phyloP scores from a whole-genome alignment of 2,797 vertebrate species.

The Uromys caudimaculatus region DNA sequence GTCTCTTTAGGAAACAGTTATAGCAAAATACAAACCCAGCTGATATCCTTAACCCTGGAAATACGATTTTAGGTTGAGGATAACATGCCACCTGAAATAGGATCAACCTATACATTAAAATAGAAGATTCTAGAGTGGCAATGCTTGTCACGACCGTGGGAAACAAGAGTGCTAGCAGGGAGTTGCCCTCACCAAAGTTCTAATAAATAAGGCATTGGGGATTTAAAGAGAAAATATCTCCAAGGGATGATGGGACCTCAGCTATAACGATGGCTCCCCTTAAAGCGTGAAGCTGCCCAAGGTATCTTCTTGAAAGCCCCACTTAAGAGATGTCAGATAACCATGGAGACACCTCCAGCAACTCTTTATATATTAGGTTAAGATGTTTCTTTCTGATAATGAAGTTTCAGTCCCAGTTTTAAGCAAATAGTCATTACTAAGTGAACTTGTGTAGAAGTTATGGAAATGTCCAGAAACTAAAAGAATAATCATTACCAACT shows the following conservation, averaged over 20 bases:
- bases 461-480: background rate
- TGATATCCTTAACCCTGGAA: background rate
- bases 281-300: background rate
- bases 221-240: background rate
- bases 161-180: background rate
- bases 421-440: background rate
- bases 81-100: background rate
- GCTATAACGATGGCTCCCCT: background rate
- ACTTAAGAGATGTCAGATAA: background rate
- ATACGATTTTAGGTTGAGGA: background rate
- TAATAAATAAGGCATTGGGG: background rate
- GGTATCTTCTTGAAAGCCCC: background rate
- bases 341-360: background rate
- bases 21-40: background rate
- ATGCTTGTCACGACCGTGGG: background rate
- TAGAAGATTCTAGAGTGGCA: background rate
- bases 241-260: background rate
- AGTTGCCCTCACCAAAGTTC: background rate
- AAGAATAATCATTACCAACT: background rate
- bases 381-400: background rate
- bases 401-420: background rate
- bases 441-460: background rate
- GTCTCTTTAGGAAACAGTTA: background rate
- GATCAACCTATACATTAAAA: background rate
- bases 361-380: background rate